Evolutionary conservation across 2,113 vertebrate genomes (phyloP).

Genomic region (Lasiurus borealis): DNA sequence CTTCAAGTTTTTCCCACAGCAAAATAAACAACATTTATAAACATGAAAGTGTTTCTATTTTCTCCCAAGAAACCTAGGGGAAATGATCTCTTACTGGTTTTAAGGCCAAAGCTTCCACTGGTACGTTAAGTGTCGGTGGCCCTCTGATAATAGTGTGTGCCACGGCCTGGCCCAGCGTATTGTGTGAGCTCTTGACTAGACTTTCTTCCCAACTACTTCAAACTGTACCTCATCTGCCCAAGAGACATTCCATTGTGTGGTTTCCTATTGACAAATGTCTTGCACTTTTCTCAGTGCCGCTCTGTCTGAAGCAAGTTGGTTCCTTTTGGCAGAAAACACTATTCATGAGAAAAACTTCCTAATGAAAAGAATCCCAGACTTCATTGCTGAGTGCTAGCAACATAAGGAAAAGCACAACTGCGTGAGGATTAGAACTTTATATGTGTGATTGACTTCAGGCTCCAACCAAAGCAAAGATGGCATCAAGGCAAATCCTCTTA

Average conservation of each 20-base stretch:
- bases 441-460: neutral
- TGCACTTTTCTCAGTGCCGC: constrained; percentile 18
- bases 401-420: neutral
- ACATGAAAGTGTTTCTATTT: neutral
- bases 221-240: neutral
- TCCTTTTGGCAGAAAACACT: constrained; percentile 44
- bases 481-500: constrained; percentile 11
- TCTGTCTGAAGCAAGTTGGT: constrained; percentile 35
- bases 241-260: neutral
- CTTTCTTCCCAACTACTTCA: neutral
- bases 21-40: constrained; percentile 22
- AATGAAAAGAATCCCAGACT: constrained; percentile 40
- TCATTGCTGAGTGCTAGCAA: neutral
- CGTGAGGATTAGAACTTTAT: neutral
- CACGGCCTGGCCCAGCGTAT: neutral
- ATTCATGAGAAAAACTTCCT: constrained; percentile 40
- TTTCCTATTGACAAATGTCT: constrained; percentile 23
- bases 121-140: neutral
- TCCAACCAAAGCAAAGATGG: neutral
- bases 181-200: neutral
- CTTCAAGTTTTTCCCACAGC: neutral
- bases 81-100: neutral
- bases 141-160: neutral
- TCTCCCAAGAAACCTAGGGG: neutral
- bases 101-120: neutral